These are phyloP conservation scores for Pyralis farinalis DNA, from an alignment of 2,888 invertebrate genomes.

Conservation along the genomic window DNA sequence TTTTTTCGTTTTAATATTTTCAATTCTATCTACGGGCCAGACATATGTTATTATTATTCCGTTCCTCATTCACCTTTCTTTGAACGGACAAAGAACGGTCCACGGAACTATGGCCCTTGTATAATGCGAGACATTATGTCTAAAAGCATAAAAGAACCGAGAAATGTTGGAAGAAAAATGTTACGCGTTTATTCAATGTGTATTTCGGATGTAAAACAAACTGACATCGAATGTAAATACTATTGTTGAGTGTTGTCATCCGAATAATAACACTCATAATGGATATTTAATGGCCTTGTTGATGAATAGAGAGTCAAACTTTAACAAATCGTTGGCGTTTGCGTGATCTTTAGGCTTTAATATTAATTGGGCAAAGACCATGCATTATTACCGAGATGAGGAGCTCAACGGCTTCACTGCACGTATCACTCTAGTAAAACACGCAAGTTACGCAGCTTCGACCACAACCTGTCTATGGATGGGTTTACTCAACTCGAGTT, in stretches of 20 bases:
- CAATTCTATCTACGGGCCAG: conserved; percentile 57
- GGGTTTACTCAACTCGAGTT: no score
- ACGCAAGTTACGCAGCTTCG: no score
- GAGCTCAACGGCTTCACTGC: no score
- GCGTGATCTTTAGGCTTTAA: conserved; percentile 21
- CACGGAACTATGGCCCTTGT: conserved; percentile 64
- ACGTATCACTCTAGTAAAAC: no score
- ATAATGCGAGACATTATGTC: conserved; percentile 70
- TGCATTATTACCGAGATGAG: no score
- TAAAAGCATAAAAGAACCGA: conserved; percentile 59
- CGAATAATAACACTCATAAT: conserved; percentile 69
- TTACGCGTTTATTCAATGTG: conserved; percentile 71
- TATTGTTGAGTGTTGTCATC: conserved; percentile 73
- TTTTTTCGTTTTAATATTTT: conserved; percentile 51
- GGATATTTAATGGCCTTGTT: conserved; percentile 67
- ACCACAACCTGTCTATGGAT: no score
- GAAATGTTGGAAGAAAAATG: conserved; percentile 69
- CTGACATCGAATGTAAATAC: conserved; percentile 80
- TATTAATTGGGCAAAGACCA: no score
- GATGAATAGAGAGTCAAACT: conserved; percentile 45
- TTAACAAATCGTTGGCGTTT: conserved; percentile 35
- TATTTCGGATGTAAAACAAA: conserved; percentile 78
- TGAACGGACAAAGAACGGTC: conserved; percentile 57
- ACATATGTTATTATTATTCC: conserved; percentile 72
- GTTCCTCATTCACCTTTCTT: conserved; percentile 70